Conservation (phyloP, 2,888 invertebrate species). For the Lycia hirtaria region DNA sequence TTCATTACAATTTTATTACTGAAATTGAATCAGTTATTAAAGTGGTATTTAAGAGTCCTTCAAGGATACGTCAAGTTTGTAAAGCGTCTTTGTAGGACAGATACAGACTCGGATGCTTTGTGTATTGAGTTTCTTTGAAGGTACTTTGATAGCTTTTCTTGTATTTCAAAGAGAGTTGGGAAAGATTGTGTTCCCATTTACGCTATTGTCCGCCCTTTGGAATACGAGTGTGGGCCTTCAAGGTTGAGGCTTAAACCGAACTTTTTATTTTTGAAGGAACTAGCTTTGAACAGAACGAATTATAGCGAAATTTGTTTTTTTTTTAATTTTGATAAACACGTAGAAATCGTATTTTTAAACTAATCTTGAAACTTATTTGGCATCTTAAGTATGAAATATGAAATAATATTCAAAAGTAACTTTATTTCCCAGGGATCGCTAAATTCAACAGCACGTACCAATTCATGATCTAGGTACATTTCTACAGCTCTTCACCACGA, state of each 20-base stretch:
- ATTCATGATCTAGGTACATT: too few species aligned
- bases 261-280: not conserved
- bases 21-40: constrained; percentile 4
- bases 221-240: not conserved
- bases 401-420: too few species aligned
- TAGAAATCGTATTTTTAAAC: too few species aligned
- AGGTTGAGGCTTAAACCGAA: not conserved
- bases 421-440: too few species aligned
- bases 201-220: constrained; percentile 2
- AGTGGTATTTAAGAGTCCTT: constrained; percentile 1
- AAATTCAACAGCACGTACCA: too few species aligned
- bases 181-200: constrained; percentile 1
- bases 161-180: constrained; percentile 8
- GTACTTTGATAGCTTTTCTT: constrained; percentile 24
- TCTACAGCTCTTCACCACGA: too few species aligned
- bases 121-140: constrained; percentile 12
- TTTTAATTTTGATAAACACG: too few species aligned
- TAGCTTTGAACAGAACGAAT: not conserved
- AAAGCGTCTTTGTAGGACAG: not conserved
- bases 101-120: constrained; percentile 6
- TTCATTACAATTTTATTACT: constrained; percentile 9
- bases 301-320: not conserved
- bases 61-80: constrained; percentile 7
- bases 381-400: too few species aligned
- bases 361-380: too few species aligned